Evolutionary conservation across 2,888 invertebrate species (phyloP).

Genomic region (Sarcophaga rosellei): DNA sequence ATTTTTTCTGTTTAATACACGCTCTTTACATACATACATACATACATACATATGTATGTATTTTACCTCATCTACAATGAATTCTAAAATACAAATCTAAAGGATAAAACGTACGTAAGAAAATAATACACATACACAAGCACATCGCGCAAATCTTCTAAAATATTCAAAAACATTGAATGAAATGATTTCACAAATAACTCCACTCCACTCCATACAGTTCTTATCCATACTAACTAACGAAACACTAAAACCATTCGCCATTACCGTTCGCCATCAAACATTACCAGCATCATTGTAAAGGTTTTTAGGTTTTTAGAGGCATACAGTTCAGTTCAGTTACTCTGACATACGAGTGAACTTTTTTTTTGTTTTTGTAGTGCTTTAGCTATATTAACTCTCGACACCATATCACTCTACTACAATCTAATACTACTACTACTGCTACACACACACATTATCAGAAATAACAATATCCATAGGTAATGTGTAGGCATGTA

Average conservation of each 20-base stretch:
- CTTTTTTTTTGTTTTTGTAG: not conserved
- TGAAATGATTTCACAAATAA: slow-evolving; percentile 61
- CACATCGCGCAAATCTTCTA: slow-evolving; percentile 70
- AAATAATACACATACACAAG: not conserved
- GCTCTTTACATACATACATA: not conserved
- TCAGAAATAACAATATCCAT: not conserved
- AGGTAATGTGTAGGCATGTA: not conserved
- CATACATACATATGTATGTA: slow-evolving; percentile 29
- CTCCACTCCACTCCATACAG: too few species aligned
- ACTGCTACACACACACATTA: not conserved
- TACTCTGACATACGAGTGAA: too few species aligned
- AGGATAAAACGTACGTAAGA: not conserved
- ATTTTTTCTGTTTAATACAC: slow-evolving; percentile 62
- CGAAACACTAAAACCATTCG: slow-evolving; percentile 55
- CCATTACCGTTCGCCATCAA: too few species aligned
- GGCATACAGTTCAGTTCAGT: too few species aligned
- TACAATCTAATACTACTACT: not conserved
- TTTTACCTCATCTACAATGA: not conserved
- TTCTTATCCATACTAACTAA: slow-evolving; percentile 68
- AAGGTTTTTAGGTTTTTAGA: too few species aligned
- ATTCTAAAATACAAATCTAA: not conserved
- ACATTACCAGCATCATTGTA: too few species aligned
- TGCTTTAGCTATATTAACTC: slow-evolving; percentile 52
- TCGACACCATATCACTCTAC: slow-evolving; percentile 35
- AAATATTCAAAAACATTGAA: slow-evolving; percentile 74